Evolutionary conservation across 1,140 invertebrate genomes (phyloP), one percentile per base, ranked within the genome.

Genomic region (Drosophila pseudoananassae): DNA sequence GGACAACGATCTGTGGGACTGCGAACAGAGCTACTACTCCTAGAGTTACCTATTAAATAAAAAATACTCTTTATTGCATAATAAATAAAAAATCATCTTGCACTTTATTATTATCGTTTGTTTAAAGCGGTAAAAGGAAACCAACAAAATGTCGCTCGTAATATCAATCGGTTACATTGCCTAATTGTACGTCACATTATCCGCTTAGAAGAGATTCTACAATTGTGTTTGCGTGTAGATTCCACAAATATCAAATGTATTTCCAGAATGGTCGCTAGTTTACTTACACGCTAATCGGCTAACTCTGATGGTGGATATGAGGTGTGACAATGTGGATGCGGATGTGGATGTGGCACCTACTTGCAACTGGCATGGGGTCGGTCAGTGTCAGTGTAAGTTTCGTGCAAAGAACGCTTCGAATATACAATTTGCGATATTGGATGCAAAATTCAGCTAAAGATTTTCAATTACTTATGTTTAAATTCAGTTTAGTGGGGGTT

Each of bases 81-180:
- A 74, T 56, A 77, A 75, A 77, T 71, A 69, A 56, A 54, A 78
- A 64, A 52, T 63, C 31, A 57, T 82, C 59, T 49, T 80, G 77
- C 77, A 71, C 53, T 78, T 82, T 72, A 72, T 84, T 82, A 79
- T 83, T 83, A 78, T 80, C 71, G 68, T 83, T 73, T 66, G 61
- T 69, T 69, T 70, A 69, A 84, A 83, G 79, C 79, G 82, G 74
- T 80, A 84, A 71, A 75, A 78, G 83, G 82, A 88, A 87, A 87
- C 82, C 82, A 87, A 88, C 74, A 87, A 82, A 87, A 83, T 81
- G 85, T 87, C 82, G 83, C 75, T 76, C 75, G 75, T 87, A 88
- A 87, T 87, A 87, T 88, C 83, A 88, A 82, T 87, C 75, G 82
- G 82, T 85, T 85, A 85, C 54, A 85, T 76, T 78, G 69, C 78